phyloP scores from a whole-genome alignment of 1,140 invertebrate species.

The Drusus annulatus region DNA sequence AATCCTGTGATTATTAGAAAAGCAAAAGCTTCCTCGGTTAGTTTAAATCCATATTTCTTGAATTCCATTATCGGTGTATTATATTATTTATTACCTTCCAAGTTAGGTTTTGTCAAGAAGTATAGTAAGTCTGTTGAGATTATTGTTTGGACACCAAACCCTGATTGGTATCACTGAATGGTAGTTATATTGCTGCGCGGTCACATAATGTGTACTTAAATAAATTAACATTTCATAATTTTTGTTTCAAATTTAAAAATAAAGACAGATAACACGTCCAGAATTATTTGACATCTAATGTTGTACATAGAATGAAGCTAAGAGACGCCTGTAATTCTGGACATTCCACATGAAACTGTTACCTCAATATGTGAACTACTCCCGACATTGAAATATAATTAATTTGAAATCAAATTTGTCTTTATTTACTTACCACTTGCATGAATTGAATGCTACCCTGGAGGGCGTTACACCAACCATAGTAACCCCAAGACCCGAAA shows the following conservation, averaged over 20 bases:
- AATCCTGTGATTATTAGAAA: too few species aligned
- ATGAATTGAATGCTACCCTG: neutral
- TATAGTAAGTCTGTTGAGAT: too few species aligned
- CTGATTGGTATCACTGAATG: neutral
- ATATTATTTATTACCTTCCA: too few species aligned
- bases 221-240: neutral
- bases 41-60: too few species aligned
- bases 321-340: neutral
- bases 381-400: conserved; percentile 41
- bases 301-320: conserved; percentile 20
- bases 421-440: conserved; percentile 2
- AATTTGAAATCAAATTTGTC: conserved; percentile 25
- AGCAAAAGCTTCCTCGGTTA: too few species aligned
- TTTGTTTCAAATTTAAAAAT: conserved; percentile 1
- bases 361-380: conserved; percentile 44
- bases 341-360: conserved; percentile 26
- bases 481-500: too few species aligned
- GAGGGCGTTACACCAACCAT: too few species aligned
- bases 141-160: too few species aligned
- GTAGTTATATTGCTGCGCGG: neutral
- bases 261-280: neutral
- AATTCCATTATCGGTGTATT: too few species aligned
- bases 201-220: neutral
- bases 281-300: conserved; percentile 38
- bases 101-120: too few species aligned